Evolutionary conservation across 92 coral and sea anemone species (phyloP), one percentile per base, ranked within the genome.

Genomic region (Pocillopora grandis): DNA sequence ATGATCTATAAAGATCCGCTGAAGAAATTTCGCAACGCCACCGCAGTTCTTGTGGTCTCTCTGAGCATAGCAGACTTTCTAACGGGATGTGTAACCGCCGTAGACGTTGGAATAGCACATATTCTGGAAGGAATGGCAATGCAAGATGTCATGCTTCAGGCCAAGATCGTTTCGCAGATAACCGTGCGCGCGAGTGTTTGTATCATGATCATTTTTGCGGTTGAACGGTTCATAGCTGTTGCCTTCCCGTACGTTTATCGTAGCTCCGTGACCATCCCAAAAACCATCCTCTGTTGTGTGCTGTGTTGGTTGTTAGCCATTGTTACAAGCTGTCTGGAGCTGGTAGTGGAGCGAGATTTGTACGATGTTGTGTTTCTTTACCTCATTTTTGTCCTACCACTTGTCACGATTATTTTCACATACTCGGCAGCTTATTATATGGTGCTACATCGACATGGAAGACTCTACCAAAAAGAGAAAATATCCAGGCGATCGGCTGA

Each of bases 181-280:
- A 87, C 93, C 13, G 88, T 87, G 36, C 76, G 90, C 20, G 76
- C 81, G 15, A 75, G 93, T 49, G 84, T 90, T 59, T 62, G 75
- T 68, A 84, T 90, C 66, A 84, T 90, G 73, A 76, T 72, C 16
- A 81, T 66, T 77, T 90, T 90, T 37, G 88, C 93, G 2, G 64
- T 86, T 52, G 93, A 90, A 65, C 87, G 93, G 6, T 90, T 90
- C 67, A 11, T 86, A 10, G 93, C 93, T 14, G 89, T 90, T 1
- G 90, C 88, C 72, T 78, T 77, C 61, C 93, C 93, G 55, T 87
- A 42, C 78, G 79, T 82, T 74, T 90, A 90, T 66, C 93, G 93
- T 49, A 27, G 23, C 16, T 74, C 80, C 1, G 71, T 83, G 61
- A 83, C 86, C 63, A n/a, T 83, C 31, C 66, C 66, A 12, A 81